Conservation (phyloP, 1,140 invertebrate species). For the honey bee (Apis mellifera) region DNA sequence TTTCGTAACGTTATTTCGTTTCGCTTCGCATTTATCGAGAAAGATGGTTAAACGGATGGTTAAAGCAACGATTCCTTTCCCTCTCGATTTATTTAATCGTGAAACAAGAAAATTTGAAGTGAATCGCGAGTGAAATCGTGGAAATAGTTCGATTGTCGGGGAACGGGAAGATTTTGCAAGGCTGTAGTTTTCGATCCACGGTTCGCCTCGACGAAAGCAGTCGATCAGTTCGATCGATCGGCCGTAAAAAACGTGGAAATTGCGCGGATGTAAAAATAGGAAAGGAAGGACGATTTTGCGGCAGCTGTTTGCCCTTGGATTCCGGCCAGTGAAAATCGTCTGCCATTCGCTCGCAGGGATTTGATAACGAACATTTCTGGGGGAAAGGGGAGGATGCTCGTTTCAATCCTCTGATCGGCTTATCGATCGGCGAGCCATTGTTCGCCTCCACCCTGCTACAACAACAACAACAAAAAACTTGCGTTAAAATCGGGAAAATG, state of each 20-base stretch:
- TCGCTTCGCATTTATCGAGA: not conserved
- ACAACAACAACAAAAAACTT: not conserved
- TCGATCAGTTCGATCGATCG: slow-evolving; percentile 48
- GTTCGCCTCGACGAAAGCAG: not conserved
- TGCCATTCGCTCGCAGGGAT: not conserved
- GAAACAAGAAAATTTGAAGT: too few species aligned
- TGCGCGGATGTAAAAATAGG: slow-evolving; percentile 34
- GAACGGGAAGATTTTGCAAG: too few species aligned
- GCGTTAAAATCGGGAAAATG: not conserved
- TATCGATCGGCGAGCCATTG: not conserved
- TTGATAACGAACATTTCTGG: slow-evolving; percentile 1
- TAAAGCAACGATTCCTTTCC: too few species aligned
- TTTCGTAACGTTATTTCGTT: not conserved
- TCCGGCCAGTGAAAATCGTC: slow-evolving; percentile 9
- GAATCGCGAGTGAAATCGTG: not conserved
- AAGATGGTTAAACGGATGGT: too few species aligned
- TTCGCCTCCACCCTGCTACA: not conserved
- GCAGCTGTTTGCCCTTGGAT: slow-evolving; percentile 44
- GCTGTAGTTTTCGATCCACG: not conserved
- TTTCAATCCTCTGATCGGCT: slow-evolving; percentile 14
- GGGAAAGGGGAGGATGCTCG: not conserved
- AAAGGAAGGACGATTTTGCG: not conserved
- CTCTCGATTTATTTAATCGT: too few species aligned
- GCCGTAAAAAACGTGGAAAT: slow-evolving; percentile 34
- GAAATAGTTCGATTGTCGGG: too few species aligned